Percentiles rank a stretch among this genome's conserved stretches.
phyloP scores from a whole-genome alignment of 2,888 invertebrate genomes.

The Cosmorhoe ocellata region DNA sequence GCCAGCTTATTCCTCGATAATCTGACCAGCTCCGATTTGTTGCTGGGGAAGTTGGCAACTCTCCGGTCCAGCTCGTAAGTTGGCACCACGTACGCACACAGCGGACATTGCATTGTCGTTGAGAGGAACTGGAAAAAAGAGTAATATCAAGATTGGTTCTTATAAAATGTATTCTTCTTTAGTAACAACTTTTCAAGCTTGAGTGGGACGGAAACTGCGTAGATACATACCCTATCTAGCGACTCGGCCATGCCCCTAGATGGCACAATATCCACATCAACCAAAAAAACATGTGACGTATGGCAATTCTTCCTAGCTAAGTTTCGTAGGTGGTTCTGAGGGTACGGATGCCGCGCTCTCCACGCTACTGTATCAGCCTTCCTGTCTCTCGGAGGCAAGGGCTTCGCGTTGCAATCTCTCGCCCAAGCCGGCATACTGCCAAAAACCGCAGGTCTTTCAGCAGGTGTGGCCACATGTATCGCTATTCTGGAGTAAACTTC shows the following conservation, averaged over 20 bases:
- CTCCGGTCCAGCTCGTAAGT: conserved; percentile 93
- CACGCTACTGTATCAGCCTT: conserved; percentile 86
- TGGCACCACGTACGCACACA: conserved; percentile 94
- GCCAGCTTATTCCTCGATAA: conserved; percentile 91
- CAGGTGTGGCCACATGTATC: conserved; percentile 89
- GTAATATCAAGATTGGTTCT: no score
- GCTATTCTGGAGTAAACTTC: conserved; percentile 88
- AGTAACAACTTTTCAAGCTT: no score
- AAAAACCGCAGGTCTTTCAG: conserved; percentile 83
- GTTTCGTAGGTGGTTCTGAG: conserved; percentile 94
- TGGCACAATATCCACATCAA: conserved; percentile 94
- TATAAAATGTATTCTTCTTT: no score
- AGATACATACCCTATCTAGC: conserved; percentile 75
- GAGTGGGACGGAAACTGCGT: no score
- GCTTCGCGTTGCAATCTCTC: conserved; percentile 86
- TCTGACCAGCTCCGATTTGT: conserved; percentile 89
- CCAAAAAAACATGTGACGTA: conserved; percentile 90
- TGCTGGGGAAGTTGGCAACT: conserved; percentile 88
- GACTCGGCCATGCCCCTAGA: conserved; percentile 87
- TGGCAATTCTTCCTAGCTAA: conserved; percentile 93
- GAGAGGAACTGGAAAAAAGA: conserved; percentile 76
- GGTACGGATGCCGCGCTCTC: conserved; percentile 90
- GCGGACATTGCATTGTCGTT: conserved; percentile 79
- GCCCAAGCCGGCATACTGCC: conserved; percentile 82
- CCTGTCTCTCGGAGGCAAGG: conserved; percentile 84